Conservation (phyloP, 1,140 invertebrate species). For the Spodoptera litura region DNA sequence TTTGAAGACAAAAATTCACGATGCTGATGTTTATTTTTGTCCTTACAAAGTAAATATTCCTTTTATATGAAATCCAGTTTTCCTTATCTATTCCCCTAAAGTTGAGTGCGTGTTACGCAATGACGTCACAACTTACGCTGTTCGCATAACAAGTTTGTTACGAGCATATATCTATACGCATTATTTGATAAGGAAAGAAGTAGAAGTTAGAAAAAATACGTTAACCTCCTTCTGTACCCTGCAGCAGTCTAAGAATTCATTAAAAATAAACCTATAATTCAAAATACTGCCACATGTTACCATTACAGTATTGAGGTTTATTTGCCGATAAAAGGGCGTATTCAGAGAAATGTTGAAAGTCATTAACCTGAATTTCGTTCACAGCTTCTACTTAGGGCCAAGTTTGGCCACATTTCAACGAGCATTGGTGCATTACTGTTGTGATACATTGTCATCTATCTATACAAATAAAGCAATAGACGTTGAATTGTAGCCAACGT, state of each 20-base stretch:
- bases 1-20: not conserved
- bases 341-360: constrained; percentile 20
- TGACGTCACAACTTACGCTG: constrained; percentile 34
- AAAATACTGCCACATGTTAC: constrained; percentile 7
- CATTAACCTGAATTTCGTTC: constrained; percentile 25
- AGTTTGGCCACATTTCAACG: constrained; percentile 10
- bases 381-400: not conserved
- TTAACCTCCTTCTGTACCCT: not conserved
- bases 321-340: constrained; percentile 31
- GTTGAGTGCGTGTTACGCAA: constrained; percentile 23
- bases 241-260: not conserved
- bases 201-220: no score
- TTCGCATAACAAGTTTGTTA: constrained; percentile 38
- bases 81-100: constrained; percentile 45
- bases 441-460: not conserved
- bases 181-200: constrained; percentile 10
- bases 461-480: not conserved
- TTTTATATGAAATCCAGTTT: constrained; percentile 33
- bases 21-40: constrained; percentile 23
- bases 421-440: not conserved
- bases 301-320: constrained; percentile 29
- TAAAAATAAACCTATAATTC: constrained; percentile 5
- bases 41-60: constrained; percentile 22
- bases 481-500: constrained; percentile 7
- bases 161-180: not conserved